Base-by-base conservation (phyloP, 2,888 invertebrate genomes). In the Cyclophora punctaria region DNA sequence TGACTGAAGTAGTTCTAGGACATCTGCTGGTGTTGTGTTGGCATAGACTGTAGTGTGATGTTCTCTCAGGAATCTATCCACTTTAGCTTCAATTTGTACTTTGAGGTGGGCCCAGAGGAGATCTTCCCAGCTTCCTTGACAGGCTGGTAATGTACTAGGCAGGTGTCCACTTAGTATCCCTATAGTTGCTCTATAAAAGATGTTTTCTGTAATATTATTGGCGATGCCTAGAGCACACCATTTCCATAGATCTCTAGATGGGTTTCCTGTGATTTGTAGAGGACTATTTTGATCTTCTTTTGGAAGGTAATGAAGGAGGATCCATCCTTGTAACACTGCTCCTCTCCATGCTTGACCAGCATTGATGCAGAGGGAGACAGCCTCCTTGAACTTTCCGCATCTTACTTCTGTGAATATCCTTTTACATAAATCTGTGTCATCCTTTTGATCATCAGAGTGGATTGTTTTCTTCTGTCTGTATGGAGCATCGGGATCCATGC, bases 271-370 rank as follows among this genome's bases (percentile, higher is more conserved):
- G 46, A 94, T 91, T 49, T 94, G 91, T 52, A 90, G 69, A 51
- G 75, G 72, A n/a, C 73, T 63, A 56, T 81, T 84, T 7, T 67
- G 54, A 48, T 84, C 80, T 47, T 90, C 89, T 65, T 92, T 92
- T 68, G 96, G 96, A 4, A 96, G 93, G 84, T 98, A 97, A 71
- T 98, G 95, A 66, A 93, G 92, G 35, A 97, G 88, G 50, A 93
- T 90, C 97, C 98, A 98, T 3, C 98, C 98, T 76, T 97, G 95
- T 42, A 98, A 83, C 34, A 95, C 92, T 3, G 96, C 96, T 1
- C 97, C 97, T 47, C 96, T 89, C 98, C 98, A 98, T 2, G 95
- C 92, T 77, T 98, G 97, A 0, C 98, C 98, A 66, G 94, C 95
- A 69, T 93, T 93, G 44, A 93, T 91, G 67, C 97, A 96, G 41